A percentile compares a stretch with the other conserved stretches of the same genome.
phyloP scores from a whole-genome alignment of 1,140 invertebrate species.

The Holotrichia oblita region DNA sequence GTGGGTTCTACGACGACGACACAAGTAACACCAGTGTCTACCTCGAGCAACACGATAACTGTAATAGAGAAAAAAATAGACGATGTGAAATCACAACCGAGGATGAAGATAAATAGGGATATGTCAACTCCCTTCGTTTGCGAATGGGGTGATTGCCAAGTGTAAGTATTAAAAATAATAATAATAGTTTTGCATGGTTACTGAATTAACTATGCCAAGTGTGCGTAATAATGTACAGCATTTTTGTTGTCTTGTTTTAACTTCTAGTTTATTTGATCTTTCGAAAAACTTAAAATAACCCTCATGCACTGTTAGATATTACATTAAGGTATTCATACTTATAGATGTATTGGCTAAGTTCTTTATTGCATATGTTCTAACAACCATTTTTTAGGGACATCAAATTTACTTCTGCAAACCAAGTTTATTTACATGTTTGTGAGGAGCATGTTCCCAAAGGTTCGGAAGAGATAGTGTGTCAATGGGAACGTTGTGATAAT shows the following conservation, averaged over 20 bases:
- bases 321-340: no score
- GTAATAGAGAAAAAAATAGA: slow-evolving; percentile 44
- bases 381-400: slow-evolving; percentile 63
- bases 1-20: slow-evolving; percentile 60
- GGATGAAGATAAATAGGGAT: slow-evolving; percentile 55
- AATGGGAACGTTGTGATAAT: slow-evolving; percentile 85
- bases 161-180: slow-evolving; percentile 63
- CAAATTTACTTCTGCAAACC: slow-evolving; percentile 76
- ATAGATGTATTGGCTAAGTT: no score
- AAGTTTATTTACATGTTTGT: slow-evolving; percentile 88
- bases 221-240: no score
- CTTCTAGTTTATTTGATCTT: slow-evolving; percentile 7
- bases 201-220: no score
- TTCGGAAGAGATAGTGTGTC: slow-evolving; percentile 74
- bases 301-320: no score
- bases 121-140: slow-evolving; percentile 76
- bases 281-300: background rate
- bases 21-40: slow-evolving; percentile 60
- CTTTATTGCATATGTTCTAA: no score
- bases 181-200: no score
- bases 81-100: slow-evolving; percentile 45
- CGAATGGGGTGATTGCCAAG: slow-evolving; percentile 90
- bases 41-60: slow-evolving; percentile 43
- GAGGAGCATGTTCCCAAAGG: slow-evolving; percentile 79
- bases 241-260: no score